Base-by-base conservation (phyloP, 2,113 vertebrate genomes). In the Lonchura striata region DNA sequence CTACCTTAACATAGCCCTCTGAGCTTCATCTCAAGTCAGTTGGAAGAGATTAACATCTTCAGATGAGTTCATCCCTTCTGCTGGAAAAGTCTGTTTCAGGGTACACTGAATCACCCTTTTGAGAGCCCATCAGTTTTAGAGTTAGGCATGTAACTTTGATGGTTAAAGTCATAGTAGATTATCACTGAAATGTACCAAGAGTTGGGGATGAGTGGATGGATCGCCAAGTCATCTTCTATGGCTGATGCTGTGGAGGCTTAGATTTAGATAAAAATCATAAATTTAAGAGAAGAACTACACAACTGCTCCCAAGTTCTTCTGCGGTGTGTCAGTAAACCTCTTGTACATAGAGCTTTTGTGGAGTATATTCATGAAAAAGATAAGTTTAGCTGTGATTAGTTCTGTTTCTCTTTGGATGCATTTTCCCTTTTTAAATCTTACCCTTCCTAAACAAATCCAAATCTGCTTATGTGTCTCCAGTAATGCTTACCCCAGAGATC, bases 401-500 rank as follows among this genome's bases (percentile, higher is more conserved):
- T 89, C 28, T 49, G 13, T 59, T 94, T 88, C 42, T 89, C n/a
- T 39, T 70, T 49, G 7, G n/a, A 54, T 20, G 15, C 15, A 17
- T 84, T 81, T 63, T 88, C 17, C 39, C 30, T 91, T 96, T 89
- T 93, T 82, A 6, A 68, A 70, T 39, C 63, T 37, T 47, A 44
- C 47, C 22, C 59, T 95, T 82, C 69, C 66, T 72, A 18, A 75
- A 79, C 65, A 88, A 92, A 92, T 79, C 2, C 44, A 90, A 66
- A 94, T 77, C 49, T 95, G 56, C 89, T 61, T 91, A 54, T 71
- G 59, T 54, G 77, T 86, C 76, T 86, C 68, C 64, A 85, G 75
- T 90, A 82, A 92, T 75, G 16, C 4, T 92, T 93, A 97, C 68
- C 24, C 56, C 83, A 95, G 44, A 93, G 78, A 94, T 92, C 21